A percentile compares a stretch with the other conserved stretches of the same genome.
Conservation (phyloP, 2,113 vertebrate genomes). For the Megalops atlanticus region DNA sequence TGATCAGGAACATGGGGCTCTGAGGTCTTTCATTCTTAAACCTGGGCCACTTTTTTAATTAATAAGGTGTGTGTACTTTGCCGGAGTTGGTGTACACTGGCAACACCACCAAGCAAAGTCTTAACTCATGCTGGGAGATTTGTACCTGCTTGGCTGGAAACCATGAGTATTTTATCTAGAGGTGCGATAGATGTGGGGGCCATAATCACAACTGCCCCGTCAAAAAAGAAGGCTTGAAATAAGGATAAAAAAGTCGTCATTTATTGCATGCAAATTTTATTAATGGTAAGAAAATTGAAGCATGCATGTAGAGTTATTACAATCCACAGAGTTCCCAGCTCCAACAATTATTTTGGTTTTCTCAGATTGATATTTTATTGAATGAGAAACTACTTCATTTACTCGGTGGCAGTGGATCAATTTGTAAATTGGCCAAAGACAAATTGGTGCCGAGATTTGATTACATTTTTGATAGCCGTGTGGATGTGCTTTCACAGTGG, state of each 20-base stretch:
- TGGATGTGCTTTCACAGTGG: slow-evolving; percentile 9
- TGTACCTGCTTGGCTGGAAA: not conserved
- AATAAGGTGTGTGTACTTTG: not conserved
- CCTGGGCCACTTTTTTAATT: not conserved
- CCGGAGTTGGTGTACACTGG: not conserved
- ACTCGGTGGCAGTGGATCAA: slow-evolving; percentile 17
- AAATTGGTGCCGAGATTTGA: slow-evolving; percentile 21
- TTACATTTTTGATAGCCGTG: slow-evolving; percentile 10
- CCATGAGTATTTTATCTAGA: not conserved
- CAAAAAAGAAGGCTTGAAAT: not conserved
- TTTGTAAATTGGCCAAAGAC: slow-evolving; percentile 16
- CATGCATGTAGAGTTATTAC: slow-evolving; percentile 13
- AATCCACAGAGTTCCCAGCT: not conserved
- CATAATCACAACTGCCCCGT: not conserved
- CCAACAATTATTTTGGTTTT: not conserved
- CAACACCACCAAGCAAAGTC: not conserved
- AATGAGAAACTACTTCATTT: slow-evolving; percentile 28
- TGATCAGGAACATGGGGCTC: no score
- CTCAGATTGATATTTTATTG: slow-evolving; percentile 26
- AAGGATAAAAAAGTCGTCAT: not conserved
- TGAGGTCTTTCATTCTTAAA: not conserved
- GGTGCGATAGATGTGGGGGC: not conserved
- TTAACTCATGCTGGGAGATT: not conserved
- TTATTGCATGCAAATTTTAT: slow-evolving; percentile 19
- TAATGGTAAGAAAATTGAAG: slow-evolving; percentile 16